phyloP scores from a whole-genome alignment of 2,113 vertebrate species.

The human region GRCh38 chrX:68934501-68935000 shows the following conservation, averaged over 20 bases:
- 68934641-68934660: neutral
- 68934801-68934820: slow-evolving; percentile 51
- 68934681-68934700: neutral
- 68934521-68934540: neutral
- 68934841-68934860: slow-evolving; percentile 52
- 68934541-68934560: neutral
- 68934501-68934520: neutral
- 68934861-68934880: slow-evolving; percentile 28
- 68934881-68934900: slow-evolving; percentile 59
- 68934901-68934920: slow-evolving; percentile 62
- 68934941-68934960: slow-evolving; percentile 67
- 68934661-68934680: neutral
- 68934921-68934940: slow-evolving; percentile 65
- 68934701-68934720: neutral
- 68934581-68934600: neutral
- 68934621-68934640: neutral
- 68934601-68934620: neutral
- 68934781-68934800: slow-evolving; percentile 36
- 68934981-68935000: slow-evolving; percentile 28
- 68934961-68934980: slow-evolving; percentile 41
- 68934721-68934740: neutral
- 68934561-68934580: neutral
- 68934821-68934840: slow-evolving; percentile 50
- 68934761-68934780: slow-evolving; percentile 35
- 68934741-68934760: slow-evolving; percentile 25